Base-by-base conservation (phyloP, 1,140 invertebrate species). In the Vollenhovia emeryi region DNA sequence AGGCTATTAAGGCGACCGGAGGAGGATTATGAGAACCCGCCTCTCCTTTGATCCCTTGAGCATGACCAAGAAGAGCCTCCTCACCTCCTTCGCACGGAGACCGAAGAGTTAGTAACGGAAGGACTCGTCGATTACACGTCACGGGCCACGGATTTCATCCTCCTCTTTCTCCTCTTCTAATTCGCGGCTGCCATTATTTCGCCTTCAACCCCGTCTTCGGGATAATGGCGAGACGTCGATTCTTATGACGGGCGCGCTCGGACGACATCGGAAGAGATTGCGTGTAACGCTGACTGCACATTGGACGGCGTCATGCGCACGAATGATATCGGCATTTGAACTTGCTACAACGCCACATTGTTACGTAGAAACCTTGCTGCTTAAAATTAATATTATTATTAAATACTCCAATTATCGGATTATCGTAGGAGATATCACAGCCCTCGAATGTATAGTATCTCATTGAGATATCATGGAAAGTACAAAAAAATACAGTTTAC, bases 41-140 rank as follows among this genome's bases (percentile, higher is more conserved):
- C 73, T 76, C 73, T 90, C 82, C 75, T 89, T 85, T 87, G 75
- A 90, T 89, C 83, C 78, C 73, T 84, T 87, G 78, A 87, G 76
- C 78, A 90, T 87, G 82, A 87, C 83, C 87, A 74, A 82, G 66
- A 79, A 66, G 50, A 74, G 66, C 48, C 75, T 87, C 86, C 79
- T 89, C 87, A 50, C 68, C 57, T 87, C 64, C 40, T 36, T 80
- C 78, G 64, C 50, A 48, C 40, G 30, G 43, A 36, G 78, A 87
- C 66, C 60, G 68, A 76, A 66, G 60, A 86, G 71, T 87, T 86
- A 15, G 45, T 80, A 84, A 82, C 76, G 87, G 85, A 89, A 85
- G 85, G 85, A 87, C 64, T 85, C 86, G 48, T 87, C 87, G 62
- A 43, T 66, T 84, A 33, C 66, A 52, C 83, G 71, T 87, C 71